Base-by-base conservation (phyloP, 2,113 vertebrate genomes). In the Brachypodius melanocephalos region DNA sequence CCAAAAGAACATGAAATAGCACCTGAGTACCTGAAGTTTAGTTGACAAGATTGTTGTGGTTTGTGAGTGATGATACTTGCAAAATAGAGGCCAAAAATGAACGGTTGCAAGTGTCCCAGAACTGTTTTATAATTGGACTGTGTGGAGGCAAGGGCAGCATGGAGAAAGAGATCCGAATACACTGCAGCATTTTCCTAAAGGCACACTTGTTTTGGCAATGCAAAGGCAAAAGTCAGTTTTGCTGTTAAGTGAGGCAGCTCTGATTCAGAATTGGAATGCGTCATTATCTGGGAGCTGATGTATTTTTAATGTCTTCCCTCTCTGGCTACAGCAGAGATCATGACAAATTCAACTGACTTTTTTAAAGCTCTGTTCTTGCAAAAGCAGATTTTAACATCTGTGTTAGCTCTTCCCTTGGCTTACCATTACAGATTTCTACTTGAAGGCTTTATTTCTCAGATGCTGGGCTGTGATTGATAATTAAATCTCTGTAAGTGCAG, bases 371-470 rank as follows among this genome's bases (percentile, higher is more conserved):
- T 76, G 20, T 79, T 90, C 55, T 86, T 86, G 54, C 51, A 88
- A 85, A 83, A 73, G 45, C 36, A 88, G 29, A 67, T 61, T 88
- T 85, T 67, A 85, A 80, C 82, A 92, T 79, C 80, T 87, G 61
- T 5, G 36, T 76, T 54, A 76, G 48, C 46, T 80, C 34, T 93
- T 85, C 49, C n/a, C 55, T 84, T 73, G 84, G 59, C 58, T 91
- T 82, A 46, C 72, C 19, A 8, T 63, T 75, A 51, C 65, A 68
- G 52, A 80, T 83, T 88, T 62, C 58, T 71, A 43, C 65, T 90
- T 80, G 32, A 88, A 85, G 32, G 46, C 46, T 85, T 85, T 62
- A 73, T 89, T 96, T 91, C 73, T 89, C 79, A 81, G 90, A 63
- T 63, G 40, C 57, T 51, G 68, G 69, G 40, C 78, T 88, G 63